Conservation (phyloP, 1,140 invertebrate species). For the Aplysia californica region DNA sequence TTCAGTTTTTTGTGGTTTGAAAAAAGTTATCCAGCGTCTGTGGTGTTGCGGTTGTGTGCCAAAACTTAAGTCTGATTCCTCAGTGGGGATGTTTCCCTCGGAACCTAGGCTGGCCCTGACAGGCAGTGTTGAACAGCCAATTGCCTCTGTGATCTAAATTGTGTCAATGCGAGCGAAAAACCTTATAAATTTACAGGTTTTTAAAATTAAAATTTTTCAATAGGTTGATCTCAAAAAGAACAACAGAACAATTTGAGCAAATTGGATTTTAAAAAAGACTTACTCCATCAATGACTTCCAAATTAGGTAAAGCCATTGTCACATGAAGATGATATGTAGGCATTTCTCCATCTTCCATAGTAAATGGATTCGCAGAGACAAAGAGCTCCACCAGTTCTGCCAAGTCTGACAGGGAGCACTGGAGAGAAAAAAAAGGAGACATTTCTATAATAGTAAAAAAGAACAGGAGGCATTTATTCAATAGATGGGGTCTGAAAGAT, state of each 20-base stretch:
- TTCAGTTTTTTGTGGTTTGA: too few species aligned
- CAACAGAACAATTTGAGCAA: neutral
- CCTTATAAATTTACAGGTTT: neutral
- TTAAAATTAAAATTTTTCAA: neutral
- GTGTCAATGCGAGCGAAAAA: neutral
- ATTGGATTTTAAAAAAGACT: slow-evolving; percentile 11
- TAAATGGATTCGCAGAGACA: slow-evolving; percentile 53
- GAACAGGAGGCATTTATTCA: too few species aligned
- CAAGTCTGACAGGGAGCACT: slow-evolving; percentile 44
- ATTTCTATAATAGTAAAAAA: too few species aligned
- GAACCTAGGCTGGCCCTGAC: too few species aligned
- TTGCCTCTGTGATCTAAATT: neutral
- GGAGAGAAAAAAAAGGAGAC: neutral
- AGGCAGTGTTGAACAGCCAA: neutral
- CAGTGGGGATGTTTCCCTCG: too few species aligned
- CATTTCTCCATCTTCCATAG: slow-evolving; percentile 40
- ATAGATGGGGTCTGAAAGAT: too few species aligned
- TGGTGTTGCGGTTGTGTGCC: too few species aligned
- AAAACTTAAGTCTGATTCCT: too few species aligned
- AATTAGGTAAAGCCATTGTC: slow-evolving; percentile 41
- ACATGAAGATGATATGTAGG: slow-evolving; percentile 46
- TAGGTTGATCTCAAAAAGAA: neutral
- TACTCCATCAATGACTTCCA: slow-evolving; percentile 61
- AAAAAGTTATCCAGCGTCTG: too few species aligned
- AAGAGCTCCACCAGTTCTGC: slow-evolving; percentile 52